Base-by-base conservation (phyloP, 2,888 invertebrate species). In the Trichogramma dendrolimi region DNA sequence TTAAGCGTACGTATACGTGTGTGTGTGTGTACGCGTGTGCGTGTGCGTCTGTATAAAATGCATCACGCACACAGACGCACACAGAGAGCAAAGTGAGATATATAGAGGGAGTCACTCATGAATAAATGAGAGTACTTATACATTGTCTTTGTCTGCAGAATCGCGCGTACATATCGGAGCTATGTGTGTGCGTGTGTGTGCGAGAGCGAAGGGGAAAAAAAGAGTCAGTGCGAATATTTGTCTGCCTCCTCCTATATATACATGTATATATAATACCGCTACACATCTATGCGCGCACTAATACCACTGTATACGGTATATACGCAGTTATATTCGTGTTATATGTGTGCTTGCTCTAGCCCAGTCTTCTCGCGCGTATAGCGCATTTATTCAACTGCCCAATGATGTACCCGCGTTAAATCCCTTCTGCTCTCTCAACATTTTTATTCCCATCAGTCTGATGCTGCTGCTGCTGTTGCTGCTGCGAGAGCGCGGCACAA, bases 171-270 rank as follows among this genome's bases (percentile, higher is more conserved):
- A 46, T 10, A n/a, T 46, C 46, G 46, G 8, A 46, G 10, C 11
- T 11, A 51, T n/a, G 6, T 38, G 57, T 7, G 39, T 38, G 46
- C 27, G 51, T 51, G 51, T 14, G 51, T 47, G 47, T 4, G 10
- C 47, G 47, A 6, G 8, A 47, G 47, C 10, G 47, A 47, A 11
- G 40, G 40, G 48, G 47, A 5, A 47, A 11, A 6, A 11, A 47
- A 11, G 47, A 10, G 40, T 11, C 44, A 52, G 58, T 62, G 64
- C 62, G 65, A 65, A 62, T 65, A 65, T 64, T 62, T 64, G 64
- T 57, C 60, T 57, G 64, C 49, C 64, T 62, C 61, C 27, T 27
- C 27, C 27, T 27, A 27, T 27, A 27, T 14, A 2, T 27, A 27
- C 27, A 27, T 27, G 27, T 14, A 14, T 14, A 14, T 14, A 14